Percentiles rank a stretch among this genome's conserved stretches.
Conservation (phyloP, 1,140 invertebrate species). For the Bombus waltoni region DNA sequence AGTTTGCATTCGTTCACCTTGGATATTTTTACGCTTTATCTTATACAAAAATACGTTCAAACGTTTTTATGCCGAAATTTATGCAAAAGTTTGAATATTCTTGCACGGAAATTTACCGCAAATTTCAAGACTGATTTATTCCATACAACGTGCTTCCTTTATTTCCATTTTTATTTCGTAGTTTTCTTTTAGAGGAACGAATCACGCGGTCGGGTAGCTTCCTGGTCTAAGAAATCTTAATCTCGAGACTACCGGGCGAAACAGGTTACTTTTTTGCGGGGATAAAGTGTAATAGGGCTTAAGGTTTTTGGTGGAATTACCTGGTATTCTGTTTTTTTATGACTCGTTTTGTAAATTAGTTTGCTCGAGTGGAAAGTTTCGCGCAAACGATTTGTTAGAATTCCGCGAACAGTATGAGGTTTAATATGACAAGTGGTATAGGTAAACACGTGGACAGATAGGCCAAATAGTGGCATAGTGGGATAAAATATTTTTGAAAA, state of each 20-base stretch:
- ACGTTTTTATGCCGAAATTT: too few relatives aligned
- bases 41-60: too few relatives aligned
- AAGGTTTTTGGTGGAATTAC: neutral
- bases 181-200: neutral
- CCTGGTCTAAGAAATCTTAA: constrained; percentile 1
- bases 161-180: neutral
- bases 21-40: too few relatives aligned
- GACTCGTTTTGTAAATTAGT: neutral
- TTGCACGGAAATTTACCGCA: too few relatives aligned
- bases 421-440: neutral
- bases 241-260: neutral
- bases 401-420: neutral
- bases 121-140: neutral
- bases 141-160: neutral
- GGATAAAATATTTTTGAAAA: neutral
- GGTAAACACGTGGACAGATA: neutral
- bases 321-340: neutral
- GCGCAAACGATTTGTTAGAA: neutral
- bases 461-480: neutral
- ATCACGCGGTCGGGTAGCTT: neutral
- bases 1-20: too few relatives aligned
- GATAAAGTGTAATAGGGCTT: neutral
- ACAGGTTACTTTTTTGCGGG: neutral
- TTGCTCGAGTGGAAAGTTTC: neutral
- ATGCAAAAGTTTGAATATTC: too few relatives aligned